A percentile compares a stretch with the other conserved stretches of the same genome.
phyloP scores from a whole-genome alignment of 2,797 vertebrate species.

The Tangara arthus region DNA sequence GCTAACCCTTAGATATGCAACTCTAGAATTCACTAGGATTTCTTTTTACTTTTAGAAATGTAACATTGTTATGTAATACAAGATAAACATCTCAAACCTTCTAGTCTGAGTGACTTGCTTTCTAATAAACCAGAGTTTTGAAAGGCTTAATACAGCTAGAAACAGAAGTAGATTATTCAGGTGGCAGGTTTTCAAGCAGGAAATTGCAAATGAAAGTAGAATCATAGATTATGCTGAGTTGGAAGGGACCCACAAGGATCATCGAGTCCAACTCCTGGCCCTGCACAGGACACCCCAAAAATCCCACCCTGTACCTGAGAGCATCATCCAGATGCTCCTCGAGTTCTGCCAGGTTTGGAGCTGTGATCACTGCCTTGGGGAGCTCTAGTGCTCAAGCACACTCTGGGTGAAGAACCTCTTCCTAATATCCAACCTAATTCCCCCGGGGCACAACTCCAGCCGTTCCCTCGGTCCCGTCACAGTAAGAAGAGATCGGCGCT shows the following conservation, averaged over 20 bases:
- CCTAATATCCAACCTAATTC: not conserved
- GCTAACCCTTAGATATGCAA: not conserved
- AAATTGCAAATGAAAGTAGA: not conserved
- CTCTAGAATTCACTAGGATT: not conserved
- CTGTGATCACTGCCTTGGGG: not conserved
- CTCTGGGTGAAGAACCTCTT: not conserved
- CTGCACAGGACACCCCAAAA: not conserved
- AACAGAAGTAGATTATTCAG: not conserved
- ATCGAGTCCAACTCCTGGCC: fast-evolving
- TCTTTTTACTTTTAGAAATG: not conserved
- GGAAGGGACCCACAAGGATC: not conserved
- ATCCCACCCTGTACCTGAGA: not conserved
- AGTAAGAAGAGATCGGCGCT: not conserved
- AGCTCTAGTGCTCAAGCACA: not conserved
- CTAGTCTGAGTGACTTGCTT: not conserved
- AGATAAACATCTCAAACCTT: not conserved
- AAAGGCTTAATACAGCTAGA: not conserved
- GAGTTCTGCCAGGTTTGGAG: too few species aligned
- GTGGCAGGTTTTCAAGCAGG: not conserved
- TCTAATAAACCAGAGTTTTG: not conserved
- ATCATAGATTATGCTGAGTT: not conserved
- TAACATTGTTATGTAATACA: not conserved
- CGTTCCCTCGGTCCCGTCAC: not conserved
- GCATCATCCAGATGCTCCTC: not conserved
- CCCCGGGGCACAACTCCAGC: not conserved